Conservation (phyloP, 1,140 invertebrate genomes). For the Pemphigus obesinymphae region DNA sequence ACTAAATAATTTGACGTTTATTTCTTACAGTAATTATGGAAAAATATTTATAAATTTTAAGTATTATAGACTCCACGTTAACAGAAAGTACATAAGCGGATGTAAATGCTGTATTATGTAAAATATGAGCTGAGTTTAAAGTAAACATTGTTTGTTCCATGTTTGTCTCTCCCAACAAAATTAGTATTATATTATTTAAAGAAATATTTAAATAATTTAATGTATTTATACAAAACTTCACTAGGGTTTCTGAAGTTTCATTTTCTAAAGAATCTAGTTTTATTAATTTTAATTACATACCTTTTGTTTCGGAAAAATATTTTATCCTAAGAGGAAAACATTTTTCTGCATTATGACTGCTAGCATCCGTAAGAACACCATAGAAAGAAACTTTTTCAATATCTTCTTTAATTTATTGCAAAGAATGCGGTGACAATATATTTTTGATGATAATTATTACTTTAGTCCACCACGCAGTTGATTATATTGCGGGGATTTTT, state of each 20-base stretch:
- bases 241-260: conserved; percentile 3
- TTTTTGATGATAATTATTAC: no score
- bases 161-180: conserved; percentile 46
- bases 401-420: no score
- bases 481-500: no score
- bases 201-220: conserved; percentile 42
- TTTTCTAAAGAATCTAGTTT: conserved; percentile 44
- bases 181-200: conserved; percentile 47
- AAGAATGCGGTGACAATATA: no score
- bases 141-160: conserved; percentile 46
- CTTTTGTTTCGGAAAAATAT: no score
- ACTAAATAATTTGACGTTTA: no score
- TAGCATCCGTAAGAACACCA: no score
- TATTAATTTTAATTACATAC: conserved; percentile 46
- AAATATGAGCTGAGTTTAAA: conserved; percentile 46
- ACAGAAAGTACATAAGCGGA: conserved; percentile 45
- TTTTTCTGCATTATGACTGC: no score
- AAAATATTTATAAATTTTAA: conserved; percentile 49
- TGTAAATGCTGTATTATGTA: conserved; percentile 45
- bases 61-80: conserved; percentile 47
- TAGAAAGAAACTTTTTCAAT: no score
- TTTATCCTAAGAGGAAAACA: no score
- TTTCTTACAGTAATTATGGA: conserved; percentile 48
- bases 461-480: no score
- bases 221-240: conserved; percentile 2